These are phyloP conservation scores for Plecturocebus donacophilus DNA, from an alignment of 2,113 vertebrate genomes.

Conservation along the genomic window DNA sequence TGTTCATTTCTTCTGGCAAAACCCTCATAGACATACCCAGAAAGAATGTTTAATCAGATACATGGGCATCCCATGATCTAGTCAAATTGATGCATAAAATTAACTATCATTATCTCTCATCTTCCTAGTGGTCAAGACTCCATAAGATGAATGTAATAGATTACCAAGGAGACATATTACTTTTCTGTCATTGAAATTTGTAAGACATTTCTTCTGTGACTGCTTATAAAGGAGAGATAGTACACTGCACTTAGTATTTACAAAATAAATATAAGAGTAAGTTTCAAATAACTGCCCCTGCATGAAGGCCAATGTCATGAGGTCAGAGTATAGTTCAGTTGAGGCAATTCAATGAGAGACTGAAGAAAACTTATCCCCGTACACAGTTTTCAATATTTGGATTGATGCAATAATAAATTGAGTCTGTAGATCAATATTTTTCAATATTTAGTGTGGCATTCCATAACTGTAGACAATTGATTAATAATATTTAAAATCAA, in stretches of 20 bases:
- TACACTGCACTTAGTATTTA: not conserved
- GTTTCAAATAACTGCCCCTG: not conserved
- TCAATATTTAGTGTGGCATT: not conserved
- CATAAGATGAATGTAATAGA: not conserved
- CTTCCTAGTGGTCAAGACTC: not conserved
- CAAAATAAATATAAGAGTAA: not conserved
- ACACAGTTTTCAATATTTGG: not conserved
- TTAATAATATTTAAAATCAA: not conserved
- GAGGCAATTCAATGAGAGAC: not conserved
- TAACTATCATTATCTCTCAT: not conserved
- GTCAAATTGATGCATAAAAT: not conserved
- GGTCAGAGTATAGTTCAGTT: not conserved
- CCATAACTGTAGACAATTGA: not conserved
- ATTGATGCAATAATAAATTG: not conserved
- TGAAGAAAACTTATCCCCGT: not conserved
- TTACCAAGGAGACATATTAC: not conserved
- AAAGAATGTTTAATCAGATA: not conserved
- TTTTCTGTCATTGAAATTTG: not conserved
- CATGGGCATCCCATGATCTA: not conserved
- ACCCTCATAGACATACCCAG: not conserved
- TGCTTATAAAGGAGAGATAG: not conserved
- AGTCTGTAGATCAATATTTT: not conserved
- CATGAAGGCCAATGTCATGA: not conserved
- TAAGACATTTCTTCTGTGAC: not conserved
- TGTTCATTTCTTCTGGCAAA: not conserved